Base-by-base conservation (phyloP, 2,888 invertebrate genomes). In the Margaritifera margaritifera region DNA sequence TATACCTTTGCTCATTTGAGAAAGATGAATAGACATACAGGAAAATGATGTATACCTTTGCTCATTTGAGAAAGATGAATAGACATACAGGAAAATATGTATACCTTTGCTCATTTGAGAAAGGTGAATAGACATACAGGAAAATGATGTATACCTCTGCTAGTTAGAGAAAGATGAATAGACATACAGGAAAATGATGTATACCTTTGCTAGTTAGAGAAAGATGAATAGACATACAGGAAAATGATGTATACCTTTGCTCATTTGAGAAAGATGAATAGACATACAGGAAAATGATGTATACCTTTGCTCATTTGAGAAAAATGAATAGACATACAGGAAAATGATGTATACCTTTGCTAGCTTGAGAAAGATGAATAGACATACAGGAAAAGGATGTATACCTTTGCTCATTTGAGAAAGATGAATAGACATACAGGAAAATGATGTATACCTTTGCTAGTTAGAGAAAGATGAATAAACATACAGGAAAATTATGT, bases 201-300 rank as follows among this genome's bases (percentile, higher is more conserved):
- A 55, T 72, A 86, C 87, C 86, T 92, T 91, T 81, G 92, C 87
- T 85, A 94, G n/a, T n/a, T n/a, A n/a, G n/a, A n/a, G n/a, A n/a
- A n/a, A n/a, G 27, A 27, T 52, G 42, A 42, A 11, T 11, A 42
- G 42, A 42, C 2, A 2, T 42, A 15, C 3, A 42, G 42, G 15
- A 42, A 42, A 42, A 42, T 42, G 11, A 42, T 27, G 42, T 57
- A 55, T 72, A 86, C 87, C 86, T 92, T 91, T 81, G 92, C 87
- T 85, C n/a, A n/a, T n/a, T n/a, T n/a, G n/a, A n/a, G n/a, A n/a
- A n/a, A n/a, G 27, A 27, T 52, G 42, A 42, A 11, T 11, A 42
- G 42, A 42, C 2, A 2, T 42, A 15, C 3, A 42, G 42, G 15
- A 42, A 42, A 42, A 42, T 42, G 11, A 42, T 27, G 42, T 57